Base-by-base conservation (phyloP, 2,113 vertebrate species). In the Notothenia coriiceps region DNA sequence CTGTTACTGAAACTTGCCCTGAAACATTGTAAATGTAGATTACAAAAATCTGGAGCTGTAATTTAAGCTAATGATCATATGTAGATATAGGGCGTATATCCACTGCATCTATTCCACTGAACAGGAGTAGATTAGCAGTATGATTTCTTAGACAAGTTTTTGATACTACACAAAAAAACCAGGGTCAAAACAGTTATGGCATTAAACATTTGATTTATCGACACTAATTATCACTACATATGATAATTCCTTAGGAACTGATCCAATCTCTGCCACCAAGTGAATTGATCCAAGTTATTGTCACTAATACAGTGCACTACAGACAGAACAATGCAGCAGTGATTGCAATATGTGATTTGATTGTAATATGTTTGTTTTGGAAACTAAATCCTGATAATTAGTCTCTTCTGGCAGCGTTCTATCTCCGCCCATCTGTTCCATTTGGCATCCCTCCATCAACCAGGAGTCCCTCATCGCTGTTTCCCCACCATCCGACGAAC, bases 281-380 rank as follows among this genome's bases (percentile, higher is more conserved):
- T 86, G 80, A 89, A 91, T 55, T 78, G 78, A 89, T 86, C 88
- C 83, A 84, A 89, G 79, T 78, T 68, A 86, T 89, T 85, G 82
- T 89, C 74, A 8, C 75, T 82, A 62, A 85, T 68, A 85, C 62
- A 54, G 35, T 29, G 44, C 54, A 71, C n/a, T 33, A 52, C 33
- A 70, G 46, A 71, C 2, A 52, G 46, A 84, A 92, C 90, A 92
- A 92, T 89, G 80, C 80, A 70, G 83, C 66, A 88, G 88, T 87
- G 77, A 93, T 91, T 91, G 90, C 92, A 91, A 89, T 88, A 89
- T 94, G 93, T 90, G 83, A 90, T 94, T 94, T 89, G 86, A 92
- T 91, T 92, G 91, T 91, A 93, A 93, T 93, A 92, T 92, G 91
- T 92, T 93, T 92, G 88, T 89, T 92, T 93, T 93, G 90, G 92